phyloP scores from a whole-genome alignment of 2,113 vertebrate genomes.

The Takifugu bimaculatus region DNA sequence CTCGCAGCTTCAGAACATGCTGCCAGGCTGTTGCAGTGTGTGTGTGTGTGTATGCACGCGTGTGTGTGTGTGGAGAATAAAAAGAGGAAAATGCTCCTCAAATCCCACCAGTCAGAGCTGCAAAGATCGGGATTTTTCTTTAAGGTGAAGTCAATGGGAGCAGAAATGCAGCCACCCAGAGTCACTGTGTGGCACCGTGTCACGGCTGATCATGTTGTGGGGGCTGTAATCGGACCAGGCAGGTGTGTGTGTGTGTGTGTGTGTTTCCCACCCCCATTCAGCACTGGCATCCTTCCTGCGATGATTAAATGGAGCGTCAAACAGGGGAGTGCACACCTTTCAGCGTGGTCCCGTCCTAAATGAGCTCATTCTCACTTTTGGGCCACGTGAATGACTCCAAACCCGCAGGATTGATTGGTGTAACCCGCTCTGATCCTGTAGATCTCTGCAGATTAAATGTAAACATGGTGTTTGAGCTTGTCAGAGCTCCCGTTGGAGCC shows the following conservation, averaged over 20 bases:
- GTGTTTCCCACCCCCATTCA: constrained; percentile 8
- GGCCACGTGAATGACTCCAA: constrained; percentile 23
- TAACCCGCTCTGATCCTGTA: background rate
- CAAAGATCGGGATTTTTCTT: constrained; percentile 3
- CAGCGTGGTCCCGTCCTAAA: constrained; percentile 19
- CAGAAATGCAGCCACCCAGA: constrained; percentile 12
- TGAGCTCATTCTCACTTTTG: constrained; percentile 52
- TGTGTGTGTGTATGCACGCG: too few species aligned
- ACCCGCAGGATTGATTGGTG: background rate
- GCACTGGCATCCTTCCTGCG: constrained; percentile 25
- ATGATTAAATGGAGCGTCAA: constrained; percentile 56
- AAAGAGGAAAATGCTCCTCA: constrained; percentile 30
- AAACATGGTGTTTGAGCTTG: constrained; percentile 8
- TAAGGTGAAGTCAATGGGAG: background rate
- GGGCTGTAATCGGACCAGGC: constrained; percentile 42
- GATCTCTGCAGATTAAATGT: constrained; percentile 5
- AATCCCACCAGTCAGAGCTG: constrained; percentile 35
- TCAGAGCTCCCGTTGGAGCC: background rate
- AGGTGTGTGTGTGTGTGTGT: constrained; percentile 21
- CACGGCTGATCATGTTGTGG: constrained; percentile 37
- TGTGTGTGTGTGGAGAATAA: background rate
- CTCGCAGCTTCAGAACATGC: constrained; percentile 51
- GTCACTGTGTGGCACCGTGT: constrained; percentile 25
- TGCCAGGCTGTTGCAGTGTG: constrained; percentile 32
- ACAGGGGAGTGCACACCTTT: constrained; percentile 39